Evolutionary conservation across 1,140 invertebrate species (phyloP), one percentile per base, ranked within the genome.

Genomic region (Anoplophora glabripennis): DNA sequence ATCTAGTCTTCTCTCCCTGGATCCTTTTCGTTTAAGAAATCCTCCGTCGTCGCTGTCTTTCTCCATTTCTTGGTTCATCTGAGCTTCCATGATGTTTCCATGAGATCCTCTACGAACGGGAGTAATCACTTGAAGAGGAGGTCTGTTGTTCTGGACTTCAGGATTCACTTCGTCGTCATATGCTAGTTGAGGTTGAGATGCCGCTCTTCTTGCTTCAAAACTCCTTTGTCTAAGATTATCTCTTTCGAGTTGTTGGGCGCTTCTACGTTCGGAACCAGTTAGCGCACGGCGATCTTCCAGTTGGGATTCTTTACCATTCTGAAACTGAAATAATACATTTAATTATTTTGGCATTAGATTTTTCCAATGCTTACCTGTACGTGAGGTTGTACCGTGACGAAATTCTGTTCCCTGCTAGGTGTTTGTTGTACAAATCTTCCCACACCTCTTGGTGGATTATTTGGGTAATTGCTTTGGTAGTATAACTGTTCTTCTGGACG

Each of bases 181-280:
- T 10, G 82, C 78, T 8, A 86, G 71, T 52, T 88, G 85, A 7
- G 85, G 86, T 57, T 87, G 86, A 0, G 86, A 87, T 1, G 81
- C 77, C 1, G 85, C 82, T 59, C 81, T 72, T 65, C 81, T 70
- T 2, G 79, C 77, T 70, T 83, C 81, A 41, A 83, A 77, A 42
- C 77, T 80, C 70, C 77, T 74, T 66, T 81, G 79, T 63, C 79
- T 70, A 18, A 74, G 51, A 61, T 79, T 80, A 67, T 84, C 82
- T 64, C 82, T 70, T 69, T 83, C 81, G 41, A 84, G 65, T 66
- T 83, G 81, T 69, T 83, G 81, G 40, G 80, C 80, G 68, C 81
- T 83, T 70, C 81, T 72, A 45, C 67, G 57, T 48, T 73, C 66
- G 33, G 64, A 53, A 11, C 59, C 53, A 0, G 51, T 36, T 11